Base-by-base conservation (phyloP, 2,113 vertebrate species). In the Morone chrysops region DNA sequence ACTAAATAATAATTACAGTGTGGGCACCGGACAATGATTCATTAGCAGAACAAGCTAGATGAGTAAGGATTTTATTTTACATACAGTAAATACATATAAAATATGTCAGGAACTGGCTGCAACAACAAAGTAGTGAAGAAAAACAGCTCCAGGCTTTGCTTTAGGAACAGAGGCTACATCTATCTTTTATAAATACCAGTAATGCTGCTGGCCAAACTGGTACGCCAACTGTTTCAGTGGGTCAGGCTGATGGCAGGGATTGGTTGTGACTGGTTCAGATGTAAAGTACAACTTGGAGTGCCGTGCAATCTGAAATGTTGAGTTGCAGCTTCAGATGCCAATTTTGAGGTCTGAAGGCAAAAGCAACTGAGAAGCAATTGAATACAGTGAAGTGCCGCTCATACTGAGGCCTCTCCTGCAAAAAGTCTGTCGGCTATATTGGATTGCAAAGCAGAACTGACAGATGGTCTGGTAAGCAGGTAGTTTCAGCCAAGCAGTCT, bases 151-250 rank as follows among this genome's bases (percentile, higher is more conserved):
- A 31, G 82, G 89, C 90, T 80, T 57, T 25, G 89, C 90, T 87
- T 54, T 1, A n/a, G 67, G 80, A 75, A 40, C 68, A 71, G 4
- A 75, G 75, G 69, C 51, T 6, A 4, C 78, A 87, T 86, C 59
- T 56, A 84, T 90, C 71, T 90, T 90, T 90, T 38, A 92, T 90
- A 68, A 56, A 77, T n/a, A 36, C 59, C 73, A 65, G 73, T 51
- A 36, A 43, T 6, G 80, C 74, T 70, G 63, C 78, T 53, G 73
- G 79, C 70, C 75, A 83, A 70, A 74, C 65, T 76, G 74, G 50
- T 72, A 67, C 12, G 71, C 45, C 75, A 82, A 80, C 48, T 56
- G 82, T 78, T 80, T 82, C 57, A 5, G 9, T 48, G 47, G 77
- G 56, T 72, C 76, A 53, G 43, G 41, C 47, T 10, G 16, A 57